phyloP scores from a whole-genome alignment of 2,113 vertebrate genomes.

The Nothoprocta perdicaria region DNA sequence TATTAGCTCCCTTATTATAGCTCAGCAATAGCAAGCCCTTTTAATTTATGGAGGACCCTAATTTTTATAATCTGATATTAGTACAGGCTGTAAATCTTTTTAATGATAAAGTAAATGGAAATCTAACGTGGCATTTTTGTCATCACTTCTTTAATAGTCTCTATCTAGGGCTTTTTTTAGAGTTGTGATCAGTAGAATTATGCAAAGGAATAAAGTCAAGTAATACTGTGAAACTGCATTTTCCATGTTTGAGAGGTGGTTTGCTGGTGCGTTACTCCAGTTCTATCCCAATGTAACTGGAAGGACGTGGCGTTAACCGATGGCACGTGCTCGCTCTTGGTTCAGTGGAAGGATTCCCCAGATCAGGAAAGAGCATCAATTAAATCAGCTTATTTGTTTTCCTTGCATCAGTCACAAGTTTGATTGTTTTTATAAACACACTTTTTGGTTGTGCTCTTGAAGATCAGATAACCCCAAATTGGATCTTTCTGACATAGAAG shows the following conservation, averaged over 20 bases:
- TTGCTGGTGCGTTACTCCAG: neutral
- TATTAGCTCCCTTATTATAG: slow-evolving; percentile 49
- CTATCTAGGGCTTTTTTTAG: slow-evolving; percentile 36
- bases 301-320: neutral
- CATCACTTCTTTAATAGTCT: slow-evolving; percentile 65
- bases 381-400: neutral
- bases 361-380: neutral
- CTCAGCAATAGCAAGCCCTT: slow-evolving; percentile 65
- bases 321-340: neutral
- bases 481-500: neutral
- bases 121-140: slow-evolving; percentile 59
- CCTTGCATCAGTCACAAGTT: neutral
- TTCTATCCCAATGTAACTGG: neutral
- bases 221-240: neutral
- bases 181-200: slow-evolving; percentile 47
- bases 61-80: slow-evolving; percentile 70
- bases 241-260: neutral
- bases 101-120: slow-evolving; percentile 71
- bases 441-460: neutral
- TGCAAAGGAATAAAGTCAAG: slow-evolving; percentile 35
- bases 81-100: slow-evolving; percentile 68
- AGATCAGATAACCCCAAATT: neutral
- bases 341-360: neutral
- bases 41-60: slow-evolving; percentile 63
- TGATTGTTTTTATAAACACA: neutral